Percentiles rank a stretch among this genome's conserved stretches.
Conservation (phyloP, 2,797 vertebrate genomes). For the Galago senegalensis region DNA sequence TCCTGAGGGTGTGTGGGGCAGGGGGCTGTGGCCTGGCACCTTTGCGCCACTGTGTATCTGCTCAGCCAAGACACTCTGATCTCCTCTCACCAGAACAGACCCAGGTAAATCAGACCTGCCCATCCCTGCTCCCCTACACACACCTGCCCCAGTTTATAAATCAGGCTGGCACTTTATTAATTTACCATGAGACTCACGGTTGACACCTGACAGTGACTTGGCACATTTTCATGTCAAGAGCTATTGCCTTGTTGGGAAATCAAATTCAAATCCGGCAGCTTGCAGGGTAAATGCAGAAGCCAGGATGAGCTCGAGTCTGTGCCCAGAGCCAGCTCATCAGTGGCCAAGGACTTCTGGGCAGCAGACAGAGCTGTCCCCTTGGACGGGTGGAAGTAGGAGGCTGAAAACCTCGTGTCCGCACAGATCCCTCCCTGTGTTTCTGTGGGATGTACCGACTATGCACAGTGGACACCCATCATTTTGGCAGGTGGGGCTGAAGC, state of each 20-base stretch:
- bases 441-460: neutral
- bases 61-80: neutral
- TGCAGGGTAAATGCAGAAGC: neutral
- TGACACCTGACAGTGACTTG: neutral
- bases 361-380: neutral
- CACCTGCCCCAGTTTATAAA: neutral
- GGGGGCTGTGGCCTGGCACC: neutral
- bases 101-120: neutral
- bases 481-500: neutral
- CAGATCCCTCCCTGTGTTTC: neutral
- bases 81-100: neutral
- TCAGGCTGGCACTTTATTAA: neutral
- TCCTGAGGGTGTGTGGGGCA: fast-evolving
- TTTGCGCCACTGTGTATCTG: neutral
- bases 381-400: fast-evolving
- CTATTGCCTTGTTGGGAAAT: neutral
- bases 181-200: neutral
- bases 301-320: neutral
- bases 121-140: neutral
- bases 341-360: neutral
- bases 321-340: neutral
- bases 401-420: no score
- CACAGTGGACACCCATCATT: neutral
- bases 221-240: neutral
- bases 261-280: neutral